Percentiles rank a stretch among this genome's conserved stretches.
These are phyloP conservation scores for Callithrix jacchus DNA, from an alignment of 2,113 vertebrate genomes.

Conservation along the genomic window DNA sequence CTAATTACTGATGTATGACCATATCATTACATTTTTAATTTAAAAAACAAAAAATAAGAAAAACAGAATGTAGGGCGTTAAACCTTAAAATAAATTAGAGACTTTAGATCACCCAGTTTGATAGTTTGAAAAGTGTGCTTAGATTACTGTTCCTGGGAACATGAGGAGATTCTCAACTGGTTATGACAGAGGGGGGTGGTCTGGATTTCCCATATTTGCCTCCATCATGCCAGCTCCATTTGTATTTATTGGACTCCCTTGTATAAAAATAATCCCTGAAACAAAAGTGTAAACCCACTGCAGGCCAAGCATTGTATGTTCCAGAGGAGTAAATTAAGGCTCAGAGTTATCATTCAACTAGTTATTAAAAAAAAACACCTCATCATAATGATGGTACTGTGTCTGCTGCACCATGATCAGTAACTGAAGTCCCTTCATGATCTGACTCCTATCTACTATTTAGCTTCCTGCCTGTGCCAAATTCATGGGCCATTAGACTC, in stretches of 20 bases:
- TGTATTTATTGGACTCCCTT: background rate
- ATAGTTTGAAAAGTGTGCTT: background rate
- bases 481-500: background rate
- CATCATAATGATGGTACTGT: background rate
- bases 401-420: rapidly evolving
- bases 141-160: background rate
- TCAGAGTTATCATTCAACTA: background rate
- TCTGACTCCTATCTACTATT: background rate
- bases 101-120: background rate
- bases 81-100: background rate
- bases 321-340: background rate
- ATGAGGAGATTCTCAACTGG: too few relatives aligned
- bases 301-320: background rate
- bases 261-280: background rate
- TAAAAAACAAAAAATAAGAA: background rate
- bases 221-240: background rate
- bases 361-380: background rate
- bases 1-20: background rate
- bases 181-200: background rate
- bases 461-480: background rate
- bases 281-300: background rate
- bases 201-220: background rate
- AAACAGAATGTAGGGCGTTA: background rate
- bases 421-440: background rate
- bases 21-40: background rate